These are phyloP conservation scores for Drosophila melanica DNA, from an alignment of 1,140 invertebrate species.

Conservation along the genomic window DNA sequence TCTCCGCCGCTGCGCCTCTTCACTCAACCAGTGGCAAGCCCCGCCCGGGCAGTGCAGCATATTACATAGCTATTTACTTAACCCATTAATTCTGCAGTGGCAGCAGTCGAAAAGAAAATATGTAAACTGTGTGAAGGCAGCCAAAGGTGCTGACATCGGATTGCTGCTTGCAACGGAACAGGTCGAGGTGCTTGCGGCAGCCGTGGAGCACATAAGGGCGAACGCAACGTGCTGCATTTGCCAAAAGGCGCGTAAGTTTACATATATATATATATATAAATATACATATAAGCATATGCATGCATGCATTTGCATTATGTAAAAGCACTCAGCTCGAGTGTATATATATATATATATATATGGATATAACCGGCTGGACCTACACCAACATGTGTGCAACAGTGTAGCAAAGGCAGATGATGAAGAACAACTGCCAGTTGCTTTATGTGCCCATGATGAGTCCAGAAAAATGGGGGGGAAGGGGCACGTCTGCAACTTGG, in stretches of 20 bases:
- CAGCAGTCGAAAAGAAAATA: conserved; percentile 38
- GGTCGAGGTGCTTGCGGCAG: conserved; percentile 8
- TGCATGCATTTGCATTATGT: conserved; percentile 63
- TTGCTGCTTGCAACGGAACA: conserved; percentile 7
- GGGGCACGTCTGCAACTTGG: neutral
- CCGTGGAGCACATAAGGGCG: conserved; percentile 5
- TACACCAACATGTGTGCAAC: conserved; percentile 55
- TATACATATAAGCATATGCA: neutral
- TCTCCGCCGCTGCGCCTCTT: neutral
- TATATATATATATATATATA: conserved; percentile 5
- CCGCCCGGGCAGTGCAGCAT: conserved; percentile 34
- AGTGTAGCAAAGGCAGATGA: conserved; percentile 4
- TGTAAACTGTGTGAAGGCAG: conserved; percentile 21
- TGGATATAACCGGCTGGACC: conserved; percentile 56
- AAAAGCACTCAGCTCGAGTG: conserved; percentile 51
- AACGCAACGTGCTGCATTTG: conserved; percentile 17
- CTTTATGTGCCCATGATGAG: neutral
- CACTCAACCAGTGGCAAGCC: neutral
- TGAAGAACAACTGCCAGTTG: conserved; percentile 16
- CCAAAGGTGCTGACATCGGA: conserved; percentile 61
- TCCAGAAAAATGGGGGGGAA: neutral
- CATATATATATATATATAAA: conserved; percentile 3
- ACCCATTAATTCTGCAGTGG: conserved; percentile 70
- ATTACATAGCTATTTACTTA: conserved; percentile 79
- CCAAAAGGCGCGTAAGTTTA: conserved; percentile 31